Percentiles rank a stretch among this genome's conserved stretches.
phyloP scores from a whole-genome alignment of 2,888 invertebrate species.

The Pheosia tremula region DNA sequence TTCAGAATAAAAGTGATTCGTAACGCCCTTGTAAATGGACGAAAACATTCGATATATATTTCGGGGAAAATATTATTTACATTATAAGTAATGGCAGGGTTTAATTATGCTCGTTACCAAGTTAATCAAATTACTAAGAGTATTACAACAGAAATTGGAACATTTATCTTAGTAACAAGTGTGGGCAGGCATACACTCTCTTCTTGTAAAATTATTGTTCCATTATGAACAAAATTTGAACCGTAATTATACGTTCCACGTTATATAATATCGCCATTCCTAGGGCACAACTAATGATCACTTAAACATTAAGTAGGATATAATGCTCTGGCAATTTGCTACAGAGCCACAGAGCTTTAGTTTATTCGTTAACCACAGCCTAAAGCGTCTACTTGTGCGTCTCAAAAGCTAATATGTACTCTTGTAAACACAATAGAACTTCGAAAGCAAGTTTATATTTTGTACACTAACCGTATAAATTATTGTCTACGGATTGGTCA shows the following conservation, averaged over 20 bases:
- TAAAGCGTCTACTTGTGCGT: slow-evolving; percentile 32
- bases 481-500: too few relatives aligned
- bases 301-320: slow-evolving; percentile 14
- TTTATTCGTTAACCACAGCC: slow-evolving; percentile 25
- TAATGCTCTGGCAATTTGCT: slow-evolving; percentile 6
- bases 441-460: too few relatives aligned
- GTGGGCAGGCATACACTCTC: too few relatives aligned
- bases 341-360: neutral
- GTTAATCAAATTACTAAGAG: slow-evolving; percentile 14
- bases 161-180: slow-evolving; percentile 10
- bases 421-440: too few relatives aligned
- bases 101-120: slow-evolving; percentile 9
- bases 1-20: too few relatives aligned
- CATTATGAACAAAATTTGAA: too few relatives aligned
- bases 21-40: too few relatives aligned
- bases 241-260: too few relatives aligned
- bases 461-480: too few relatives aligned
- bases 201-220: too few relatives aligned
- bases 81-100: slow-evolving; percentile 25
- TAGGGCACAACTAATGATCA: neutral
- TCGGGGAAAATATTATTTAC: slow-evolving; percentile 7
- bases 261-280: neutral
- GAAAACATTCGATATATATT: slow-evolving; percentile 1
- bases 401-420: slow-evolving; percentile 17
- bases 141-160: slow-evolving; percentile 15